phyloP scores from a whole-genome alignment of 2,113 vertebrate species.

The Haemorhous mexicanus region DNA sequence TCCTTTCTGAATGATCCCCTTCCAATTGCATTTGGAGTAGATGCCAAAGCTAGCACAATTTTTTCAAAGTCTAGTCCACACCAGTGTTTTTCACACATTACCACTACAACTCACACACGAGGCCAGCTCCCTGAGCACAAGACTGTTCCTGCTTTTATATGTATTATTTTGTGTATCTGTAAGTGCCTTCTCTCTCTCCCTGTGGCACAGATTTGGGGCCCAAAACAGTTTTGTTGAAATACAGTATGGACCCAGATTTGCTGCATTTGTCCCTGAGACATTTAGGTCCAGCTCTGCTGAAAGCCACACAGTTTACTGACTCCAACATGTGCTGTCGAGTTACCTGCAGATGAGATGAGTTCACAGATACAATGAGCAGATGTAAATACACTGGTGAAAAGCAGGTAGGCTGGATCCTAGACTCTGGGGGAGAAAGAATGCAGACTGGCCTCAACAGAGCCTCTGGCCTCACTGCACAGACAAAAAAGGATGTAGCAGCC shows the following conservation, averaged over 20 bases:
- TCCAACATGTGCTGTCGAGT: fast-evolving
- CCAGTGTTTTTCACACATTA: conserved; percentile 16
- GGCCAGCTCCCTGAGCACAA: background rate
- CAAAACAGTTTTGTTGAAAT: background rate
- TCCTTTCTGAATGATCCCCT: conserved; percentile 35
- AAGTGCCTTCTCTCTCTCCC: background rate
- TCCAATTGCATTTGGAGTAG: conserved; percentile 6
- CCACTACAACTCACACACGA: background rate
- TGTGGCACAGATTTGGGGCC: background rate
- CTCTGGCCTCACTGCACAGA: background rate
- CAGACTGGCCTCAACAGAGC: background rate
- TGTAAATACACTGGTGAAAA: background rate
- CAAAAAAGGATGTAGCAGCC: background rate
- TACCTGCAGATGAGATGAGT: background rate
- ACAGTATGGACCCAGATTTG: background rate
- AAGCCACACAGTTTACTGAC: background rate
- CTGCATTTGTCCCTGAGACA: background rate
- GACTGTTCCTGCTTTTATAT: background rate
- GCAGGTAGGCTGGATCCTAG: background rate
- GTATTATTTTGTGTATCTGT: background rate
- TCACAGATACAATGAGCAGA: background rate
- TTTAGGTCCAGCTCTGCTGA: background rate
- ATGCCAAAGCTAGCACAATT: conserved; percentile 24
- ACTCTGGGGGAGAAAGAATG: background rate
- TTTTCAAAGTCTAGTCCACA: background rate